Evolutionary conservation across 2,888 invertebrate genomes (phyloP).

Genomic region (Aricia artaxerxes): DNA sequence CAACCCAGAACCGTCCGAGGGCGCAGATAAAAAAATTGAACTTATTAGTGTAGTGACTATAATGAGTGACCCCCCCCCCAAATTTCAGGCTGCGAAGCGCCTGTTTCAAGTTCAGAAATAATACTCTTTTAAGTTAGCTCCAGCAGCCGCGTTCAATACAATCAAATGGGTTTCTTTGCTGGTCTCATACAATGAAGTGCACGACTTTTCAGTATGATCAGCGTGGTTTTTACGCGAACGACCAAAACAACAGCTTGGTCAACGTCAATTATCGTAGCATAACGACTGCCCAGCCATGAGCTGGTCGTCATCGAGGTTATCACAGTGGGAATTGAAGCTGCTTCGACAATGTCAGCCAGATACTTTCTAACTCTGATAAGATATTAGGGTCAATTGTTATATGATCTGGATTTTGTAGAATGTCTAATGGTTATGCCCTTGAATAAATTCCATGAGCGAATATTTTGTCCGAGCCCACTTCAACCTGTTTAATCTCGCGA

Average conservation of each 20-base stretch:
- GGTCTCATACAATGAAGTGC: background rate
- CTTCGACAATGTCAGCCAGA: background rate
- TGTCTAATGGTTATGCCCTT: background rate
- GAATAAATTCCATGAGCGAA: too few relatives aligned
- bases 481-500: too few relatives aligned
- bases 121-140: too few relatives aligned
- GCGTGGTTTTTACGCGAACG: background rate
- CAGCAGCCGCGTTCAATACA: too few relatives aligned
- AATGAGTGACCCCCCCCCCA: too few relatives aligned
- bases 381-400: background rate
- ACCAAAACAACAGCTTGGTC: background rate
- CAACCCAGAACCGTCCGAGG: too few relatives aligned
- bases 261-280: background rate
- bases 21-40: too few relatives aligned
- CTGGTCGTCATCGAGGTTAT: background rate
- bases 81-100: too few relatives aligned
- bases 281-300: background rate
- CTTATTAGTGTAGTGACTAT: too few relatives aligned
- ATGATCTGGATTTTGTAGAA: background rate
- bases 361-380: background rate
- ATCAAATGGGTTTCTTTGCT: background rate
- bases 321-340: background rate
- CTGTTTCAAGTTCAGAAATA: too few relatives aligned
- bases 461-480: too few relatives aligned
- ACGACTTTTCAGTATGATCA: background rate